Base-by-base conservation (phyloP, 2,888 invertebrate species). In the Eugnorisma glareosa region DNA sequence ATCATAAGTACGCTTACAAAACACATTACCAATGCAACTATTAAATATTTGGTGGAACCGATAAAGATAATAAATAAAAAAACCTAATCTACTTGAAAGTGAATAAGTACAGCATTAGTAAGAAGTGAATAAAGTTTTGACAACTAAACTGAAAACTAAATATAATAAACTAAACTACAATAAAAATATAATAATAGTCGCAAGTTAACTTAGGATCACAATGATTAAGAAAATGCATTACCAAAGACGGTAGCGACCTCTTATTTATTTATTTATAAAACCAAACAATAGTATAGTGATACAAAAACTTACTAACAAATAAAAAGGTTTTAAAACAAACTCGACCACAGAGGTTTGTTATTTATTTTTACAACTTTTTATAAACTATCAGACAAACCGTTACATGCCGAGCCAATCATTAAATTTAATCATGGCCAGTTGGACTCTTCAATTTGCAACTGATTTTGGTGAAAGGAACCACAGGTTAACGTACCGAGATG, bases 381-480 rank as follows among this genome's bases (percentile, higher is more conserved):
- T 75, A 84, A 13, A 76, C 77, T 78, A 88, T 82, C 72, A 59
- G 67, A 57, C 68, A 66, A 79, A 83, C 86, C 81, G 89, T 84
- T 89, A 86, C 67, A 51, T 78, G 82, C 73, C 75, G 70, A 79
- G 73, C 77, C 88, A 88, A 90, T 90, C 89, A 89, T 92, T 92
- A 90, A 91, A 89, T 91, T 90, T 89, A 90, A 91, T 89, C 88
- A 85, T 86, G 88, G 86, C 83, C 87, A 85, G 82, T 85, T 83
- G 71, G 83, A 84, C 84, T 87, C 84, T 79, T 86, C 84, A 87
- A 90, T 91, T 90, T 87, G 89, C 90, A 87, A 91, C 86, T 88
- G 88, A 89, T 87, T 88, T 88, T 90, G 92, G 92, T 93, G 93
- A 93, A 93, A 93, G 93, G 92, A 88, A 89, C 74, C 86, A 79